Evolutionary conservation across 2,888 invertebrate species (phyloP).

Genomic region (Dicyrtomina minuta): DNA sequence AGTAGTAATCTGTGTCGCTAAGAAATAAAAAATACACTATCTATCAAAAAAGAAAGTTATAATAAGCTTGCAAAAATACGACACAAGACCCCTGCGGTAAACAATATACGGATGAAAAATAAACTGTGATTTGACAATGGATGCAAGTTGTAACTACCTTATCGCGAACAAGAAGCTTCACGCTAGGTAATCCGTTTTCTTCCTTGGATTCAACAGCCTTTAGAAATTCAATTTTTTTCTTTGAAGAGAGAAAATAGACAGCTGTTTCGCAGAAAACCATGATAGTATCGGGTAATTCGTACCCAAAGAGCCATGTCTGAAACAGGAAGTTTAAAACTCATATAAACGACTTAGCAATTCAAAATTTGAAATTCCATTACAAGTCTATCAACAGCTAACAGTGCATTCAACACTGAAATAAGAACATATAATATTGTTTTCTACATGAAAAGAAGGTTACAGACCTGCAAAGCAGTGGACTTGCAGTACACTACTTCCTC

Average conservation of each 20-base stretch:
- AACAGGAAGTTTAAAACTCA: too few relatives aligned
- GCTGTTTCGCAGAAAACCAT: slow-evolving; percentile 83
- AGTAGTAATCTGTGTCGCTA: background rate
- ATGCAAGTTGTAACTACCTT: too few relatives aligned
- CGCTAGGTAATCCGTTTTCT: slow-evolving; percentile 76
- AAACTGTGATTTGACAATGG: too few relatives aligned
- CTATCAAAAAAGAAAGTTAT: background rate
- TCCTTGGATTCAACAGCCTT: slow-evolving; percentile 86
- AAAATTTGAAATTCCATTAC: too few relatives aligned
- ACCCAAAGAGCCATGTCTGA: slow-evolving; percentile 94
- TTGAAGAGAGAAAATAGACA: slow-evolving; percentile 89
- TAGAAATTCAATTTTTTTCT: slow-evolving; percentile 96
- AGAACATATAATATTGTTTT: too few relatives aligned
- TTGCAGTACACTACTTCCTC: slow-evolving; percentile 96
- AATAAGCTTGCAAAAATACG: too few relatives aligned
- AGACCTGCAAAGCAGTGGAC: slow-evolving; percentile 87
- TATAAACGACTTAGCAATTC: too few relatives aligned
- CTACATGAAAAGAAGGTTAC: background rate
- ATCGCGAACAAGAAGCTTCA: slow-evolving; percentile 84
- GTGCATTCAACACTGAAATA: too few relatives aligned
- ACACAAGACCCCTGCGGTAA: too few relatives aligned
- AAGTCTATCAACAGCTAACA: too few relatives aligned
- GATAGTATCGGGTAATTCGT: slow-evolving; percentile 94
- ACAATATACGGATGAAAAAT: too few relatives aligned
- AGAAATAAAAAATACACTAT: background rate